Base-by-base conservation (phyloP, 2,113 vertebrate species). In the Neodon shergylaensis region DNA sequence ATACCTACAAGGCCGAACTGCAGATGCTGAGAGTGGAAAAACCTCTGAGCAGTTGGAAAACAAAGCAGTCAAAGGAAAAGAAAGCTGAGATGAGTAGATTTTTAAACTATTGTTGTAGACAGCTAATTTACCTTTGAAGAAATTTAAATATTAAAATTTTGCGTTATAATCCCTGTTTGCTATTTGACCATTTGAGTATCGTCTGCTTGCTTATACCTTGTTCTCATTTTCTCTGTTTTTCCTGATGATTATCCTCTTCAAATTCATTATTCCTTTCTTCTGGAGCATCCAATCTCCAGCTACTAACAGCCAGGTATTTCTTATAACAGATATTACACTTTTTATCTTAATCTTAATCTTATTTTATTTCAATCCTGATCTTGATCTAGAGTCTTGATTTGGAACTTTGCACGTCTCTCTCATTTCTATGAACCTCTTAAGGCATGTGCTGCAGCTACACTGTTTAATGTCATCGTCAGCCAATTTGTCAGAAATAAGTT, bases 1-100 rank as follows among this genome's bases (percentile, higher is more conserved):
- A 28, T 28, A 36, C 42, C 17, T 19, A 19, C 13, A 58, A 1
- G 36, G 3, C 11, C 1, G 16, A 36, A 66, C 1, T 0, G 13
- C 26, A 14, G 42, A n/a, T 58, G 79, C 66, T 19, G 8, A 5
- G n/a, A 44, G 1, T 9, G 10, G 0, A 47, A 24, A 58, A 5
- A 12, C 17, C 28, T 52, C 47, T 58, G 31, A 92, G 54, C 5
- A 33, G 2, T 17, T 49, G 26, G 3, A 7, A 44, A 86, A 49
- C 6, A 17, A 58, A 82, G 5, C 22, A 9, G 0, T 39, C 11
- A 19, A n/a, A 44, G 44, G 21, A 44, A 93, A 26, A 65, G 31
- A 44, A 61, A 72, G 31, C 0, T 66, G n/a, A 24, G 36, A 82
- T 39, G 10, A 21, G 21, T 14, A 82, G 11, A 58, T 39, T 5